A percentile compares a stretch with the other conserved stretches of the same genome.
These are phyloP conservation scores for Setipinna tenuifilis DNA, from an alignment of 2,797 vertebrate species.

Conservation along the genomic window DNA sequence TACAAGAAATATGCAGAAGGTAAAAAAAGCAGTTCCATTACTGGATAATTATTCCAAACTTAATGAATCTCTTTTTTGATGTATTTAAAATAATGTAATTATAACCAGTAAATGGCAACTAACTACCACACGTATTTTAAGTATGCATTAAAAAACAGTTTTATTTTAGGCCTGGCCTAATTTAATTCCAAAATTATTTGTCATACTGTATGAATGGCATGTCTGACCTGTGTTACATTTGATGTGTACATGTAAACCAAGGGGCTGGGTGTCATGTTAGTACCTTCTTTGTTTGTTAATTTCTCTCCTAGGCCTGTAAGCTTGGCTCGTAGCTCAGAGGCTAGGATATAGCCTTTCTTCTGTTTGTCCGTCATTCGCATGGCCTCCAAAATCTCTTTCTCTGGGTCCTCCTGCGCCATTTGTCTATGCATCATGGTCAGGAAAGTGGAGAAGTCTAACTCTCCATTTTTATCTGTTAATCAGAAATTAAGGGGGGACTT, in stretches of 20 bases:
- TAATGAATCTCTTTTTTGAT: too few species aligned
- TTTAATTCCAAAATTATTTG: too few species aligned
- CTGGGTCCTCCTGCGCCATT: slow-evolving; percentile 90
- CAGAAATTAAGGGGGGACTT: background rate
- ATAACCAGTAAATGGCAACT: too few species aligned
- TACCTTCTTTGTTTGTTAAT: slow-evolving; percentile 90
- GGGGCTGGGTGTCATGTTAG: background rate
- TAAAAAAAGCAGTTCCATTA: slow-evolving; percentile 13
- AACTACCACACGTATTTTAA: too few species aligned
- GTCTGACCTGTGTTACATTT: too few species aligned
- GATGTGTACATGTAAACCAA: too few species aligned
- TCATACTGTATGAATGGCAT: too few species aligned
- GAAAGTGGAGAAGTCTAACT: slow-evolving; percentile 94
- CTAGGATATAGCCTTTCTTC: slow-evolving; percentile 83
- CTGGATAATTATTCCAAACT: background rate
- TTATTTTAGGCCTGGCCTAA: too few species aligned
- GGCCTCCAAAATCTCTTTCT: slow-evolving; percentile 87
- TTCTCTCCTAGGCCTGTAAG: slow-evolving; percentile 90
- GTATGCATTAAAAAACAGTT: too few species aligned
- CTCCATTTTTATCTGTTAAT: slow-evolving; percentile 76
- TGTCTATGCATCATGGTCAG: slow-evolving; percentile 93
- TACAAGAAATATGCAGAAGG: slow-evolving; percentile 59
- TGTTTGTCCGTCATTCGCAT: slow-evolving; percentile 91
- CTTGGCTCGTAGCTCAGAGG: slow-evolving; percentile 85
- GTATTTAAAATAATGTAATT: too few species aligned